Conservation (phyloP, 2,113 vertebrate genomes). For the Pseudorasbora parva region DNA sequence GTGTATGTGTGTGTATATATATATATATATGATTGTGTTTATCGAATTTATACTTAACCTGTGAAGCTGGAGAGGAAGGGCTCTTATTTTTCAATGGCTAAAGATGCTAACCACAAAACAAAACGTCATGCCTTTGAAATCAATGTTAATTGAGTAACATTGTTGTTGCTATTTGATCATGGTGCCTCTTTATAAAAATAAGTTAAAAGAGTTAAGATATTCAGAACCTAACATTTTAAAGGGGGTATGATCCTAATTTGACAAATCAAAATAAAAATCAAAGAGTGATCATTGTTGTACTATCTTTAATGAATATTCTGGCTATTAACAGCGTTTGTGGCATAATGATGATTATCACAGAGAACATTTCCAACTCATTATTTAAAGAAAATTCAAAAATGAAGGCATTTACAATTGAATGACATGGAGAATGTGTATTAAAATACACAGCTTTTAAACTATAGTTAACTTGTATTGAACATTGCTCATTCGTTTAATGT, state of each 20-base stretch:
- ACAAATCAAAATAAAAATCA: background rate
- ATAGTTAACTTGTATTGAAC: too few relatives aligned
- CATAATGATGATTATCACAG: too few relatives aligned
- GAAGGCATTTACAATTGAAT: too few relatives aligned
- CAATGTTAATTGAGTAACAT: background rate
- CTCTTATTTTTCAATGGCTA: background rate
- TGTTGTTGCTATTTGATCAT: background rate
- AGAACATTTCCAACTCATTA: too few relatives aligned
- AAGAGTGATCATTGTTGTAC: background rate
- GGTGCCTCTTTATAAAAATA: background rate
- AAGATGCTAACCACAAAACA: background rate
- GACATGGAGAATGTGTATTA: too few relatives aligned
- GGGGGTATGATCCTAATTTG: background rate
- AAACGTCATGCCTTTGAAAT: background rate
- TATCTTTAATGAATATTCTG: background rate
- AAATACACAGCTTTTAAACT: too few relatives aligned
- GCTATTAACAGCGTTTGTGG: too few relatives aligned
- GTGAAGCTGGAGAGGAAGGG: background rate
- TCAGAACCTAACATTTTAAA: background rate
- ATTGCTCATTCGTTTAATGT: too few relatives aligned
- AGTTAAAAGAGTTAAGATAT: background rate
- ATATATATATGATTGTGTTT: conserved; percentile 59
- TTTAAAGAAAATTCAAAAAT: too few relatives aligned
- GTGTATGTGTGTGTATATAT: too few relatives aligned
- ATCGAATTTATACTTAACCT: conserved; percentile 70